Percentiles rank a stretch among this genome's conserved stretches.
Evolutionary conservation across 2,888 invertebrate species (phyloP).

Genomic region (Liposcelis brunnea): DNA sequence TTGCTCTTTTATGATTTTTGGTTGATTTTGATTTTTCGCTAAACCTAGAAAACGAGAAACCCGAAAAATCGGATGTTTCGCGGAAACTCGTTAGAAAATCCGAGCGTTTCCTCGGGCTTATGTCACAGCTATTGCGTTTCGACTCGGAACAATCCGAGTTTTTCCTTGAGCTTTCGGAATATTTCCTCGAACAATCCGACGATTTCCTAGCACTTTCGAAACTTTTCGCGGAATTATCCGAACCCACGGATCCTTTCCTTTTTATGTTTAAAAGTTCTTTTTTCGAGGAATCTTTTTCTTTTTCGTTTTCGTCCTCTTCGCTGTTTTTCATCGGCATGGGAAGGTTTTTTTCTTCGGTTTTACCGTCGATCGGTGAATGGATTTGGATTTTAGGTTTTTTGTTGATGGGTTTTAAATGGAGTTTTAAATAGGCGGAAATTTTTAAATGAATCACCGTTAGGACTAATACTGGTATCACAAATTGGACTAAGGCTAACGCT

Average conservation of each 20-base stretch:
- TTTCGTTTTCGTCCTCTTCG: neutral
- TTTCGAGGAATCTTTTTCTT: slow-evolving; percentile 1
- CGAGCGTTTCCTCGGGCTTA: slow-evolving; percentile 6
- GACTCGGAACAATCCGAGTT: slow-evolving; percentile 3
- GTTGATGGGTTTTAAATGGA: slow-evolving; percentile 19
- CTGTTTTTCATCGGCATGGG: too few species aligned
- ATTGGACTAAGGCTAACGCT: slow-evolving; percentile 29
- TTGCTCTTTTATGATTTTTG: slow-evolving; percentile 15
- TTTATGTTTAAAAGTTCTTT: slow-evolving; percentile 4
- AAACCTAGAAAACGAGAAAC: slow-evolving; percentile 3
- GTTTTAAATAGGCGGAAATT: slow-evolving; percentile 26
- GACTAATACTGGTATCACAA: slow-evolving; percentile 30
- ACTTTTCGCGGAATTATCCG: slow-evolving; percentile 2
- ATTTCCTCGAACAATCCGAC: slow-evolving; percentile 1
- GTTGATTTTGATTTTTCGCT: neutral
- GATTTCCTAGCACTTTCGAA: slow-evolving; percentile 2
- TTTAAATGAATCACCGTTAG: slow-evolving; percentile 29
- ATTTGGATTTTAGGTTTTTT: slow-evolving; percentile 3
- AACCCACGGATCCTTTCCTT: slow-evolving; percentile 1
- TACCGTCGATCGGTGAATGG: neutral
- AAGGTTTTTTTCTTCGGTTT: neutral
- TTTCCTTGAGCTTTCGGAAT: slow-evolving; percentile 7
- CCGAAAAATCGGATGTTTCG: slow-evolving; percentile 2
- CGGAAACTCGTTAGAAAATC: slow-evolving; percentile 4
- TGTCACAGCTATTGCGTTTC: neutral